phyloP scores from a whole-genome alignment of 2,888 invertebrate species.

The Prenolepis imparis region DNA sequence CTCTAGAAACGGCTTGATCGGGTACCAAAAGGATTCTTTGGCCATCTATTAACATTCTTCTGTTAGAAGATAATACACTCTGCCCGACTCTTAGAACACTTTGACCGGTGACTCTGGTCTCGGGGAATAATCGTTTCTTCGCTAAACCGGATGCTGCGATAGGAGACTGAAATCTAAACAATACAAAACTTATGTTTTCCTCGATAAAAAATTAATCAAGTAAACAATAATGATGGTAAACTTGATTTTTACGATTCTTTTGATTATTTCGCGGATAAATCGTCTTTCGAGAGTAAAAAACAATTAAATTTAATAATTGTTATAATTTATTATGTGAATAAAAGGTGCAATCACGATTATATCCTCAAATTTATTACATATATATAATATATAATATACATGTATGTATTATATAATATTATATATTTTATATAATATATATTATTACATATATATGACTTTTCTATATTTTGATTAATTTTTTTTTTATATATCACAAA shows the following conservation, averaged over 20 bases:
- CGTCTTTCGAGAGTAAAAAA: neutral
- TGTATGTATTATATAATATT: too few relatives aligned
- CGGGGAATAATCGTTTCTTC: constrained; percentile 85
- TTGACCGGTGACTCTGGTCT: constrained; percentile 73
- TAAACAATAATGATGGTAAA: neutral
- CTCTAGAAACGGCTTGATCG: constrained; percentile 73
- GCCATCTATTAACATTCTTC: constrained; percentile 74
- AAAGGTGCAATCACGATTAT: neutral
- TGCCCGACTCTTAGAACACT: constrained; percentile 77
- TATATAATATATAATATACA: too few relatives aligned
- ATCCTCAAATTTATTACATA: neutral
- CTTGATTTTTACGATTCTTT: neutral
- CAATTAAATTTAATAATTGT: neutral
- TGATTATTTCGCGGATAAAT: neutral
- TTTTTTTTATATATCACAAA: neutral
- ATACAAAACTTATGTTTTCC: neutral
- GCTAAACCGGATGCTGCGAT: constrained; percentile 86
- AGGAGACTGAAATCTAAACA: constrained; percentile 89
- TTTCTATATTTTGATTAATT: neutral
- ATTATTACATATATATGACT: neutral
- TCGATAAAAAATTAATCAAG: neutral
- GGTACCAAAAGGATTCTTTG: constrained; percentile 72
- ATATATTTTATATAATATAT: too few relatives aligned
- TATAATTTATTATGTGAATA: too few relatives aligned
- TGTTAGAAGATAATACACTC: constrained; percentile 76